Evolutionary conservation across 2,888 invertebrate genomes (phyloP), one percentile per base, ranked within the genome.

Genomic region (Xanthostigma xanthostigma): DNA sequence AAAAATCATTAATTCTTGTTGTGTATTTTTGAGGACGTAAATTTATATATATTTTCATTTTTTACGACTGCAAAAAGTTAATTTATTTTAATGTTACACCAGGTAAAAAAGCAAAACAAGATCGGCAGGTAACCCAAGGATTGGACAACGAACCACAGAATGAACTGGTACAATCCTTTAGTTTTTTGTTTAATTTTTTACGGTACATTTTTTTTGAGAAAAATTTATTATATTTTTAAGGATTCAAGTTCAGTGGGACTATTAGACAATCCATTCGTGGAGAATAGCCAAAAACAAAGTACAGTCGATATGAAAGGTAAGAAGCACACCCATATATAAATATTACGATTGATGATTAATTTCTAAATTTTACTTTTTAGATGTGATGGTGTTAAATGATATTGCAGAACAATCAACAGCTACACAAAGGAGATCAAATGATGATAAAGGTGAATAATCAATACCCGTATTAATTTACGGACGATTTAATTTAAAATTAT

Each of bases 301-400:
- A 84, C 90, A 59, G 90, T 94, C 49, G 93, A 95, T 67, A 91
- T 93, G 86, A 89, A 90, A 62, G 68, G 67, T 64, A 59, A 53
- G 38, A 44, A 27, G 6, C 27, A 27, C 6, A 6, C 6, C 6
- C 27, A 6, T 27, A 27, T 6, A 27, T 27, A 5, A 3, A 6
- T 27, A 27, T 27, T 6, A 27, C 3, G 27, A 27, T 5, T 27
- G 27, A 3, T 6, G 27, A 3, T 27, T 27, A 27, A 27, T 27
- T 6, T 6, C 27, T 27, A 27, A 27, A 41, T 41, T 10, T 12
- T 68, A 46, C 54, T 49, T 69, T 75, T 47, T 74, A 95, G 95
- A 96, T 76, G 93, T 95, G 54, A 91, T 94, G 91, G 94, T 94
- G 59, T 74, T 95, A 61, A 94, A 92, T 67, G 93, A 95, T 68